These are phyloP conservation scores for Lamprologus tigripictilis DNA, from an alignment of 2,113 vertebrate species.

Conservation along the genomic window DNA sequence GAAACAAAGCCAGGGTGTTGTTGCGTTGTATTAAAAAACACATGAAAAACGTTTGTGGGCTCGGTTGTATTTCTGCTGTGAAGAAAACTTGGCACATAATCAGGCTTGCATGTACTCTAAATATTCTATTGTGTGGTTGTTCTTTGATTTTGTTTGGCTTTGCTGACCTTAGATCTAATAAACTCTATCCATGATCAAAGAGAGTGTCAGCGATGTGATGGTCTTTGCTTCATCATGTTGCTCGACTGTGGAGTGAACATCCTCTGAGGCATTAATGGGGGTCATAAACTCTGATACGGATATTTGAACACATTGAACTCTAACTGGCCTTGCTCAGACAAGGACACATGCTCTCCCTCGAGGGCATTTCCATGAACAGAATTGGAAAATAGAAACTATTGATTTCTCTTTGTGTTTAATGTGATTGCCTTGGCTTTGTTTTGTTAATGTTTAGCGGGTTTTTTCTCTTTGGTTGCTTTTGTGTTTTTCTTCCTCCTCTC, in stretches of 20 bases:
- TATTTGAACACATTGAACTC: constrained; percentile 66
- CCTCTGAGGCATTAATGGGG: constrained; percentile 48
- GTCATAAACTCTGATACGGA: constrained; percentile 60
- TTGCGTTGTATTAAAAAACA: not conserved
- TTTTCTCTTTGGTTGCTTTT: not conserved
- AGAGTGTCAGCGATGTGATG: not conserved
- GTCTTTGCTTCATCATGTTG: constrained; percentile 18
- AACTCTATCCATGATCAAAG: constrained; percentile 22
- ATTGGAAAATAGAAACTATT: constrained; percentile 49
- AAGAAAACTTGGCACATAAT: not conserved
- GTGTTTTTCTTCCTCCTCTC: not conserved
- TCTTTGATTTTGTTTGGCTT: constrained; percentile 14
- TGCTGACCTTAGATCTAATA: constrained; percentile 39
- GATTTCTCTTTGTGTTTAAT: constrained; percentile 45
- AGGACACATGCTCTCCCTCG: constrained; percentile 39
- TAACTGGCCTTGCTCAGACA: constrained; percentile 51
- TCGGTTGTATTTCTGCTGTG: not conserved
- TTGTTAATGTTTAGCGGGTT: not conserved
- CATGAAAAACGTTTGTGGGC: not conserved
- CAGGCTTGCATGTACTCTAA: not conserved
- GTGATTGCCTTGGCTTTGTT: constrained; percentile 9
- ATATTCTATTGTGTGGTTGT: not conserved
- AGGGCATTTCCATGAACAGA: constrained; percentile 37
- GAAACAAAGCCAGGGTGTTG: not conserved
- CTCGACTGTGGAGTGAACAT: constrained; percentile 8